Base-by-base conservation (phyloP, 2,113 vertebrate species). In the Ifrita kowaldi region DNA sequence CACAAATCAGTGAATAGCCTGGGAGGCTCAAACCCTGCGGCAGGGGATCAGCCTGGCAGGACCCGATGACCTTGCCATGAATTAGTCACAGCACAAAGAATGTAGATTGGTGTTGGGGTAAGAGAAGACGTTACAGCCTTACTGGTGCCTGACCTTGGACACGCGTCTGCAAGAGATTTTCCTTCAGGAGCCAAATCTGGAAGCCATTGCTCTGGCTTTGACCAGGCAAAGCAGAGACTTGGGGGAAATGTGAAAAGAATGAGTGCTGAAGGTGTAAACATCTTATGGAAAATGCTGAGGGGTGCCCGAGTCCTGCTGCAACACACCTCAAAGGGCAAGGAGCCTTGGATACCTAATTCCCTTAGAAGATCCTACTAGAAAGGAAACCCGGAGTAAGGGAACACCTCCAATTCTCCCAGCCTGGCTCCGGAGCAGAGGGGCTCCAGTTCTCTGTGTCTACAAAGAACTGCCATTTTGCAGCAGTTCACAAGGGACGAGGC, bases 121-220 rank as follows among this genome's bases (percentile, higher is more conserved):
- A 78, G 46, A 65, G 62, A 56, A 78, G 56, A 47, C 2, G 8
- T 22, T 47, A 13, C 86, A 79, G 90, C 57, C 75, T 64, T 39
- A 49, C 41, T 59, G n/a, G 59, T 50, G 70, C 53, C 75, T 49
- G 63, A 37, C 85, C 75, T 83, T 69, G 82, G 35, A 41, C 0
- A 0, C 12, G 63, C 0, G 5, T 39, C 75, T 53, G 44, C 0
- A 4, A 68, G 77, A 78, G 52, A 46, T n/a, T 81, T 62, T 59
- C 68, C n/a, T 57, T 52, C 82, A 57, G 49, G 37, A 90, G 17
- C 19, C 59, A 65, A 44, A 80, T 33, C 47, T 39, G 27, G 64
- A 60, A 81, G 39, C 13, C 17, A 55, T 32, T 49, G 69, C 32
- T 90, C 44, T 53, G 49, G 18, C 60, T 89, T 91, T 84, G 46